Evolutionary conservation across 2,113 vertebrate species (phyloP), one percentile per base, ranked within the genome.

Genomic region (Furnarius figulus): DNA sequence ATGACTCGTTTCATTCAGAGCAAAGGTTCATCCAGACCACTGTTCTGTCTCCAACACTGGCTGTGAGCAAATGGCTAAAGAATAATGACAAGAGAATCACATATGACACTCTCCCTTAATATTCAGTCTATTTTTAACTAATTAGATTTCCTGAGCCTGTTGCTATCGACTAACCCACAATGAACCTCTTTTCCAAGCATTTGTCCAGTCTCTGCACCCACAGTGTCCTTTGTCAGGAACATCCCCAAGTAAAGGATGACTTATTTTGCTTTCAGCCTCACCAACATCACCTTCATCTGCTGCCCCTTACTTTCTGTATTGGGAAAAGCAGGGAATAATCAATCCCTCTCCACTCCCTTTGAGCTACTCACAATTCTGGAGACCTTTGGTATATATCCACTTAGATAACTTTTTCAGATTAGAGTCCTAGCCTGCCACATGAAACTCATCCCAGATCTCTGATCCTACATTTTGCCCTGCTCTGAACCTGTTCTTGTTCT

Each of bases 211-310:
- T 73, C 35, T 74, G 59, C 49, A 37, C 46, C 24, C 59, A 24
- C 42, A 17, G 9, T 37, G 25, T 84, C 49, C 31, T 75, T 76
- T 50, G 11, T 7, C 63, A 31, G 63, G 68, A 63, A 73, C 55
- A 46, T 22, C 35, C 1, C 0, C 5, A 42, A 16, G 6, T 35
- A 24, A 70, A 68, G 39, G 49, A 49, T 3, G 2, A 24, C 9
- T 72, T 58, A 4, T 39, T 66, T 62, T 68, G 42, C 24, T 53
- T 86, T 89, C 67, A 89, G 52, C 42, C 67, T 93, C 33, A 75
- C 24, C 72, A 27, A 3, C 37, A 35, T 11, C 56, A 65, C 55
- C 55, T 75, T 70, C 37, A 62, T 8, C 24, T 58, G 22, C 24
- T 72, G n/a, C 10, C n/a, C 22, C 12, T 89, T 30, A 16, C 14